A percentile compares a stretch with the other conserved stretches of the same genome.
Conservation (phyloP, 1,140 invertebrate species). For the Ganaspis sp. region DNA sequence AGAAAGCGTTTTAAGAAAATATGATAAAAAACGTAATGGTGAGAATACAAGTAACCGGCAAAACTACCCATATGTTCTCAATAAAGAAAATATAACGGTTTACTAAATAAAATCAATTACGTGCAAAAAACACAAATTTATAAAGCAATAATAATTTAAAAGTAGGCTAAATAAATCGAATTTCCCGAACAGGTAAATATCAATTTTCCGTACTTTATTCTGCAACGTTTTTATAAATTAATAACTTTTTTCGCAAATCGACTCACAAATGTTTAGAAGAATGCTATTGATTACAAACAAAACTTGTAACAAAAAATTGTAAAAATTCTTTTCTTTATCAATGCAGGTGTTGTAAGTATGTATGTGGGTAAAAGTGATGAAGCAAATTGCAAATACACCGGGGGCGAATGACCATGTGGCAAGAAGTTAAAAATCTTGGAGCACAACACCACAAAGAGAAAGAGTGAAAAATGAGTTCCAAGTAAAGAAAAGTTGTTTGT, state of each 20-base stretch:
- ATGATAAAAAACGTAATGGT: no score
- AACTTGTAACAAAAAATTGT: not conserved
- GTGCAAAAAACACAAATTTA: not conserved
- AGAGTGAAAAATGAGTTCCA: not conserved
- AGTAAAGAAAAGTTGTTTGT: not conserved
- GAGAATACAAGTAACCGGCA: not conserved
- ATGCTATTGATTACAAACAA: not conserved
- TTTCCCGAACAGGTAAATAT: no score
- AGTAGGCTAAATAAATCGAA: no score
- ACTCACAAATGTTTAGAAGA: no score
- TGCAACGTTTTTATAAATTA: no score
- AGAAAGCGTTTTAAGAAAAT: no score
- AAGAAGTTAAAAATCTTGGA: conserved; percentile 21
- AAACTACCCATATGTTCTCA: not conserved
- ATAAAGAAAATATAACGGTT: no score
- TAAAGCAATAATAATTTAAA: not conserved
- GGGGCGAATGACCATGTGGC: conserved; percentile 53
- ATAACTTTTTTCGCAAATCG: no score
- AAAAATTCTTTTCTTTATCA: not conserved
- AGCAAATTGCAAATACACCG: conserved; percentile 2
- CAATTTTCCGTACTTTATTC: no score
- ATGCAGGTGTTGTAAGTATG: not conserved
- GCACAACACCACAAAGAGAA: not conserved
- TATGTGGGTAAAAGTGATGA: conserved; percentile 16
- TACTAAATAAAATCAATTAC: not conserved